Percentiles rank a stretch among this genome's conserved stretches.
These are phyloP conservation scores for Poecilia velifera DNA, from an alignment of 2,797 vertebrate genomes.

Conservation along the genomic window DNA sequence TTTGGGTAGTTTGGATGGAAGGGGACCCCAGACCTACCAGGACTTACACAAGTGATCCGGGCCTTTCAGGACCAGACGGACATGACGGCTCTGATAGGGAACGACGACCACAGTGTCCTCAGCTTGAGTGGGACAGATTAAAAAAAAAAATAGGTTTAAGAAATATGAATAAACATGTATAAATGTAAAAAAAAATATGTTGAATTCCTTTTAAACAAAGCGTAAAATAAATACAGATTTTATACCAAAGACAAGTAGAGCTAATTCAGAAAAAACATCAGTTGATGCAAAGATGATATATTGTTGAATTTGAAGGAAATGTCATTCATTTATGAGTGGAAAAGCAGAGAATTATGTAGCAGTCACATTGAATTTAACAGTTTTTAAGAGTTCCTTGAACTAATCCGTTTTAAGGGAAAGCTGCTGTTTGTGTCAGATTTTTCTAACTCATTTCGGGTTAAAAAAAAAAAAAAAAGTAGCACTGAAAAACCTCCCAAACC, in stretches of 20 bases:
- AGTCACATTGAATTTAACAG: neutral
- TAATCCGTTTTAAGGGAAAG: neutral
- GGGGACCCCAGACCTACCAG: constrained; percentile 84
- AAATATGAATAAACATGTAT: neutral
- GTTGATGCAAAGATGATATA: neutral
- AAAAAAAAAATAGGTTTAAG: constrained; percentile 1
- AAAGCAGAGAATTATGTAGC: neutral
- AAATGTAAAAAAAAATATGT: constrained; percentile 6
- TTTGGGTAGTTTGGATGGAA: constrained; percentile 69
- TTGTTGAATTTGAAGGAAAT: neutral
- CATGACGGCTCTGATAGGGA: constrained; percentile 92
- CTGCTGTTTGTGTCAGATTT: no score
- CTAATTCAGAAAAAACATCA: neutral
- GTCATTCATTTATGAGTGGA: neutral
- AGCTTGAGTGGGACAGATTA: constrained; percentile 71
- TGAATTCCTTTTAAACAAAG: neutral
- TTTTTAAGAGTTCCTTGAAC: neutral
- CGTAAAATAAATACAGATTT: neutral
- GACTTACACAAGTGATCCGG: constrained; percentile 98
- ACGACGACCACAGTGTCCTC: constrained; percentile 91
- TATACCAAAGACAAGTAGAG: neutral
- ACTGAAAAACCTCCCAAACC: no score
- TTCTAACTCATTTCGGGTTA: no score
- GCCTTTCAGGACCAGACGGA: constrained; percentile 93
- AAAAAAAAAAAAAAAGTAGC: neutral